Evolutionary conservation across 2,113 vertebrate genomes (phyloP).

Genomic region (Sturnira hondurensis): DNA sequence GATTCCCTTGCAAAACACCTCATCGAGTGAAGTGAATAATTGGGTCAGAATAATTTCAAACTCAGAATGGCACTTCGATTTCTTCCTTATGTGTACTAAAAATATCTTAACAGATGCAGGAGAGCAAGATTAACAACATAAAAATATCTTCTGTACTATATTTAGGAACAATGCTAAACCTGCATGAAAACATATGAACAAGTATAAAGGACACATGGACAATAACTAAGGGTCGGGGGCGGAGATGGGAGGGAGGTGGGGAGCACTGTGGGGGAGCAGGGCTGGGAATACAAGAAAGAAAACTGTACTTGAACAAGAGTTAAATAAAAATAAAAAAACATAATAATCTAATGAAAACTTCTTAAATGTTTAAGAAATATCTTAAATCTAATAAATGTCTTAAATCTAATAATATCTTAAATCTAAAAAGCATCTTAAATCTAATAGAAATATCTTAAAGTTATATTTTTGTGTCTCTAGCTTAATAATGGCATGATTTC

Average conservation of each 20-base stretch:
- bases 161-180: not conserved
- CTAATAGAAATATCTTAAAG: not conserved
- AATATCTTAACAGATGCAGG: not conserved
- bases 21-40: not conserved
- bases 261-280: no score
- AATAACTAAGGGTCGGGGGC: no score
- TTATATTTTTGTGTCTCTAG: not conserved
- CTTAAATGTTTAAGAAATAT: not conserved
- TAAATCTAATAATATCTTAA: no score
- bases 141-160: not conserved
- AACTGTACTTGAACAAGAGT: no score
- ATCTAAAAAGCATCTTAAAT: no score
- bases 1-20: not conserved
- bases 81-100: not conserved
- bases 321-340: no score
- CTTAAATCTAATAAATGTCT: no score
- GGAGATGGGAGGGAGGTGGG: no score
- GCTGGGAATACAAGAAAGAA: no score
- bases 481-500: not conserved
- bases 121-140: not conserved
- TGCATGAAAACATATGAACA: not conserved
- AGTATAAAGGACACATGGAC: no score
- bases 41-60: slow-evolving; percentile 12
- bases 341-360: not conserved
- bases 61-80: not conserved